phyloP scores from a whole-genome alignment of 2,113 vertebrate genomes.

The Mystacornis crossleyi region DNA sequence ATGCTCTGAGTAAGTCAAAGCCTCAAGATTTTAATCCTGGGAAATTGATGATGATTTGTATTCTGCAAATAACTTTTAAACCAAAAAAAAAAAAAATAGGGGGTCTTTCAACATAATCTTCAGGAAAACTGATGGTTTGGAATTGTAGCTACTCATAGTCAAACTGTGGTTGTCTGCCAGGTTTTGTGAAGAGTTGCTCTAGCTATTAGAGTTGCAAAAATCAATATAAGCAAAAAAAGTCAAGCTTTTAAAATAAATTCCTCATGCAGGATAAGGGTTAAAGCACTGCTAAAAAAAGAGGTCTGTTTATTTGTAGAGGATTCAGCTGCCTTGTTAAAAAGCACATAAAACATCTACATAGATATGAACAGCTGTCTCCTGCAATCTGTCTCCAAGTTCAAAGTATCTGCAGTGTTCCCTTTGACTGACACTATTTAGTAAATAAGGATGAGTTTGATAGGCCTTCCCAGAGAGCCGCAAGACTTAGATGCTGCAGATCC shows the following conservation, averaged over 20 bases:
- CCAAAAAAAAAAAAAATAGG: not conserved
- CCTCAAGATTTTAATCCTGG: not conserved
- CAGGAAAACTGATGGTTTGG: not conserved
- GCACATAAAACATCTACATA: not conserved
- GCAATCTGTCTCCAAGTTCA: not conserved
- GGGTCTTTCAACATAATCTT: not conserved
- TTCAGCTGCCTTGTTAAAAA: not conserved
- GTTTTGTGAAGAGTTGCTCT: not conserved
- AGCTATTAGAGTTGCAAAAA: not conserved
- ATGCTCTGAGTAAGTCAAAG: not conserved
- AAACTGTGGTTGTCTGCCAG: not conserved
- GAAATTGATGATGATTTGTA: not conserved
- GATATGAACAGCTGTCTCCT: not conserved
- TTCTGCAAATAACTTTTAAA: not conserved
- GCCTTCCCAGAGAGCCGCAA: not conserved
- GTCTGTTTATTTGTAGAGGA: not conserved
- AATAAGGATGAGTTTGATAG: not conserved
- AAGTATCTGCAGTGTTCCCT: not conserved
- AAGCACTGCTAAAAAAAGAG: not conserved
- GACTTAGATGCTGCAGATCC: not conserved
- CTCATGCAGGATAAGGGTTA: not conserved
- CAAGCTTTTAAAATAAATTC: not conserved
- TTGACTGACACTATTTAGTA: not conserved
- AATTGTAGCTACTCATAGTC: not conserved
- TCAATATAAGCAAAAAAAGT: not conserved